Base-by-base conservation (phyloP, 1,140 invertebrate genomes). In the Meloidogyne floridensis region DNA sequence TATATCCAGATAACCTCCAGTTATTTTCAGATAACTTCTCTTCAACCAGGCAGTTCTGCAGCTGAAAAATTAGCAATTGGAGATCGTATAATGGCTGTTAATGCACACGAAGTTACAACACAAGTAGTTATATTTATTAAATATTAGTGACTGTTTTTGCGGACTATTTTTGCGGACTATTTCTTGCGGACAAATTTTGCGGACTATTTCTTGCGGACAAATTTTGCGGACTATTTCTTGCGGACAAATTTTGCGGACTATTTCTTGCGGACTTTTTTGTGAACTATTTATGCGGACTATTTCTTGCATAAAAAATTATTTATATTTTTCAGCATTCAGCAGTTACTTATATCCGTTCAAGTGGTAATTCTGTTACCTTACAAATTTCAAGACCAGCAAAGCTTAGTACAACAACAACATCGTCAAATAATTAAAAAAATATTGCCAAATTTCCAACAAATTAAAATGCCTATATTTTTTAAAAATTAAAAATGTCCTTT, bases 31-130 rank as follows among this genome's bases (percentile, higher is more conserved):
- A 85, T 89, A 59, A 89, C 88, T 54, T 90, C 88, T 13, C 81
- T 89, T 6, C 88, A 89, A 78, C 87, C 89, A 11, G 88, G 88
- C 10, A 86, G 84, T 10, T 86, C 87, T 10, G 88, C 88, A 4
- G 89, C 89, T 1, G 88, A 89, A 75, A 89, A 89, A 73, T 77
- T 89, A 53, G 84, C 86, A 76, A 88, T 89, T 43, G 88, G 88
- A 32, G 88, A 89, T 73, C 77, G 88, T 7, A 89, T 89, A 42
- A 86, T 89, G 85, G 88, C 87, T 10, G 88, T 89, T 7, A 89
- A 89, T 79, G 89, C 85, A 32, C 77, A 87, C 10, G 84, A 83
- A 72, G 85, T 89, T 18, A 88, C 85, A 4, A 88, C 89, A 81
- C 88, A 89, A 85, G 87, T 89, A 69, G 5, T 65, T 3, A n/a